Conservation (phyloP, 2,113 vertebrate species). For the Poecilia latipinna region DNA sequence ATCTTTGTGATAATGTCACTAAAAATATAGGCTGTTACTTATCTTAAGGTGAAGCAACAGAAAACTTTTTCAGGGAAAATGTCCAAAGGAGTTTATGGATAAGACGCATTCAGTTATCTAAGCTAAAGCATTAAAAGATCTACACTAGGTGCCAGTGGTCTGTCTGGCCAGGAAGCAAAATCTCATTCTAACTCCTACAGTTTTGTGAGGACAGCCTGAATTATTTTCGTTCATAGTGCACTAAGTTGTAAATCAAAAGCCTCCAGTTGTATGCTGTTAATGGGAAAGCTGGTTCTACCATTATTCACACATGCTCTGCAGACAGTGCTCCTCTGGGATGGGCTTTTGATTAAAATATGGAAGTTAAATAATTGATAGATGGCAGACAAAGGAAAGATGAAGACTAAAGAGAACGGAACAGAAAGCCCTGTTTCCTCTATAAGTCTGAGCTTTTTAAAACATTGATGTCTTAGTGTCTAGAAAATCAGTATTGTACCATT, state of each 20-base stretch:
- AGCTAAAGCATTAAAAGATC: neutral
- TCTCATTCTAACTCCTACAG: neutral
- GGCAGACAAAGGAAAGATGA: slow-evolving; percentile 1
- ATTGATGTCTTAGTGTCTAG: neutral
- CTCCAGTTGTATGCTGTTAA: slow-evolving; percentile 37
- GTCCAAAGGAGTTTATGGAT: neutral
- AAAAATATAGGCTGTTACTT: neutral
- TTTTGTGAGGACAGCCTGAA: slow-evolving; percentile 19
- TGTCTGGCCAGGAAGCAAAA: neutral
- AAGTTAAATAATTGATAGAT: slow-evolving; percentile 32
- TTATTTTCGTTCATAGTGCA: slow-evolving; percentile 41
- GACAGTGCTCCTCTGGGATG: slow-evolving; percentile 22
- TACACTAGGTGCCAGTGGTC: neutral
- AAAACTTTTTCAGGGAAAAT: neutral
- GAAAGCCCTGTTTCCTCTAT: neutral
- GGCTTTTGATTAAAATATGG: slow-evolving; percentile 27
- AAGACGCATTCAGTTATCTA: neutral
- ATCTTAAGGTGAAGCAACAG: too few relatives aligned
- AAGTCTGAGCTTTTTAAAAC: neutral
- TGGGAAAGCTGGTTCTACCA: slow-evolving; percentile 22
- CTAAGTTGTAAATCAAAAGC: slow-evolving; percentile 52
- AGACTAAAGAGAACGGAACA: too few relatives aligned
- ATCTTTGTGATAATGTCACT: neutral
- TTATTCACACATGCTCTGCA: slow-evolving; percentile 40
- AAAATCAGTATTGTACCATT: too few relatives aligned